Evolutionary conservation across 1,140 invertebrate species (phyloP).

Genomic region (Trichonephila clavipes): DNA sequence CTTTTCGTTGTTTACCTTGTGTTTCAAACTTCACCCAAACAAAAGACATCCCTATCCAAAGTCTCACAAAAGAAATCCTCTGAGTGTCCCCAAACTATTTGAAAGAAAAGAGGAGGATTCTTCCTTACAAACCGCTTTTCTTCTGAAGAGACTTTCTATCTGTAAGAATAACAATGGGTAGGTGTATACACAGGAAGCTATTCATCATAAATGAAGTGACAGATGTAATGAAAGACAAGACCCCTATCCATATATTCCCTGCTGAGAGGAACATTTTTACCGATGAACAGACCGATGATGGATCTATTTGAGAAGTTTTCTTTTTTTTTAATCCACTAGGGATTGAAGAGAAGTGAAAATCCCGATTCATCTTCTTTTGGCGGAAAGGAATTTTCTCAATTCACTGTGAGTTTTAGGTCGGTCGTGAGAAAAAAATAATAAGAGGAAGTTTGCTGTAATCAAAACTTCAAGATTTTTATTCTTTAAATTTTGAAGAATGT

Average conservation of each 20-base stretch:
- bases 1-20: too few relatives aligned
- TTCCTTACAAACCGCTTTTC: not conserved
- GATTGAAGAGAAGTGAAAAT: not conserved
- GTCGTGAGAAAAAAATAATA: too few relatives aligned
- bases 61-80: not conserved
- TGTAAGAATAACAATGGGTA: not conserved
- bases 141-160: not conserved
- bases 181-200: not conserved
- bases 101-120: not conserved
- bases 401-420: not conserved
- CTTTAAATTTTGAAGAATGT: too few relatives aligned
- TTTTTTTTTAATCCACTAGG: not conserved
- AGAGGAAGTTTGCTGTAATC: too few relatives aligned
- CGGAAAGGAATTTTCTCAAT: not conserved
- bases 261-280: not conserved
- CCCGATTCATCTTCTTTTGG: not conserved
- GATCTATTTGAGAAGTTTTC: not conserved
- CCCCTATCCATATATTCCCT: not conserved
- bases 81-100: not conserved
- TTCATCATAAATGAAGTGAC: constrained; percentile 1
- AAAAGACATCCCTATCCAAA: not conserved
- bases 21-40: not conserved
- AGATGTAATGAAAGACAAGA: not conserved
- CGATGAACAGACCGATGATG: not conserved
- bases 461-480: too few relatives aligned